Evolutionary conservation across 92 coral and sea anemone genomes (phyloP).

Genomic region (Virgularia gustaviana): DNA sequence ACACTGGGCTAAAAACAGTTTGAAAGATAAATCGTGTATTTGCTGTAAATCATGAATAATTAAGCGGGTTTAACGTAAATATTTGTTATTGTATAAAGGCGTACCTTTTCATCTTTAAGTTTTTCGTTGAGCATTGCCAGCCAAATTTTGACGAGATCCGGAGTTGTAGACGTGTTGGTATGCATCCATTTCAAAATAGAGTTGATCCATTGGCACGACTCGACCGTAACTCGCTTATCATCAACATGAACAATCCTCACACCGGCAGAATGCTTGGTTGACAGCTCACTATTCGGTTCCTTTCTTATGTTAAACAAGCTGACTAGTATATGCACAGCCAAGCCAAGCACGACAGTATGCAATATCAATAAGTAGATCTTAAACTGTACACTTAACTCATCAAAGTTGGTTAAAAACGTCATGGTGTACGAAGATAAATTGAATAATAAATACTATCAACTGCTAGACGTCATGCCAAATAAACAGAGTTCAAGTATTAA

Average conservation of each 20-base stretch:
- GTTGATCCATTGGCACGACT: constrained; percentile 88
- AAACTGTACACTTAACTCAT: constrained; percentile 23
- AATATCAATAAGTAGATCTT: constrained; percentile 22
- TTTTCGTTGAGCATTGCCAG: constrained; percentile 72
- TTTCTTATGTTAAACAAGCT: not conserved
- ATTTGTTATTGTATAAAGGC: too few relatives aligned
- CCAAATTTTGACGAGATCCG: constrained; percentile 77
- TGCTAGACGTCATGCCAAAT: too few relatives aligned
- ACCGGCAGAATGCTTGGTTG: constrained; percentile 6
- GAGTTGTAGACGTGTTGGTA: constrained; percentile 59
- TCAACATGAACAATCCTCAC: constrained; percentile 58
- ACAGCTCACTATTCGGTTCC: not conserved
- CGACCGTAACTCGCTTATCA: constrained; percentile 76
- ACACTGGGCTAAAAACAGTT: too few relatives aligned
- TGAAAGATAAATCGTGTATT: too few relatives aligned
- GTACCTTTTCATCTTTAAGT: constrained; percentile 78
- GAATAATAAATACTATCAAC: too few relatives aligned
- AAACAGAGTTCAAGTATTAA: too few relatives aligned
- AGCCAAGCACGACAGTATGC: constrained; percentile 25
- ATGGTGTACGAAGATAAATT: constrained; percentile 2
- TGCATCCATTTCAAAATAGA: constrained; percentile 76
- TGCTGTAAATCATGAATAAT: too few relatives aligned
- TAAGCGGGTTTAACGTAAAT: too few relatives aligned
- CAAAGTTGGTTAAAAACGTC: not conserved
- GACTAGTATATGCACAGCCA: constrained; percentile 19